Base-by-base conservation (phyloP, 2,113 vertebrate genomes). In the Nesogale talazaci region DNA sequence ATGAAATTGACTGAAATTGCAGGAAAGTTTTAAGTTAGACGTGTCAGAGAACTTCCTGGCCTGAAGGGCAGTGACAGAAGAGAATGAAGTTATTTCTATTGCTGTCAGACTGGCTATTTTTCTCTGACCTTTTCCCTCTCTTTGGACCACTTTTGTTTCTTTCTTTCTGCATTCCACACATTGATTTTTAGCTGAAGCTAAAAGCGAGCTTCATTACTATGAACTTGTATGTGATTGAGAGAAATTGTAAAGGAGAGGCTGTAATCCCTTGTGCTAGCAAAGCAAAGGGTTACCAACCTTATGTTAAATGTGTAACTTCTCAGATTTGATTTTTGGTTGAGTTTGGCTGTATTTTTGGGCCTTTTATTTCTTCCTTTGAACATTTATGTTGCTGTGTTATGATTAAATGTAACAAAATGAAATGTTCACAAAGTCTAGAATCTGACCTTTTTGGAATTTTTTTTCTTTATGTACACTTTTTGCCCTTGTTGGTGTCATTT, bases 291-390 rank as follows among this genome's bases (percentile, higher is more conserved):
- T 96, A 95, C 96, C 97, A 97, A 95, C 92, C 97, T 97, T 83
- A 90, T 97, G 97, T 97, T 97, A 96, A 96, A 98, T 97, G 97
- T 96, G 96, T 97, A 84, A 83, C 95, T 91, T 91, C 92, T 93
- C 89, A 93, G 89, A 52, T 52, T 52, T 52, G 46, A 52, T 52
- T 52, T 97, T 96, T 88, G 91, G 81, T 96, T 91, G 91, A 96
- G 96, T 94, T 93, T 74, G 93, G 94, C 93, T 94, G 70, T 95
- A 93, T 96, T 96, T 96, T 92, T 95, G 86, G 95, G 93, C 94
- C 95, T 96, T 8, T 95, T 93, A 96, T 96, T 95, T 93, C 92
- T 94, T 94, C 96, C 92, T 97, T 98, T 94, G 70, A 97, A 97
- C 97, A 97, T 97, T 96, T 95, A 93, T 96, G 96, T 96, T 95